Conservation (phyloP, 2,797 vertebrate species). For the Caiman crocodilus region DNA sequence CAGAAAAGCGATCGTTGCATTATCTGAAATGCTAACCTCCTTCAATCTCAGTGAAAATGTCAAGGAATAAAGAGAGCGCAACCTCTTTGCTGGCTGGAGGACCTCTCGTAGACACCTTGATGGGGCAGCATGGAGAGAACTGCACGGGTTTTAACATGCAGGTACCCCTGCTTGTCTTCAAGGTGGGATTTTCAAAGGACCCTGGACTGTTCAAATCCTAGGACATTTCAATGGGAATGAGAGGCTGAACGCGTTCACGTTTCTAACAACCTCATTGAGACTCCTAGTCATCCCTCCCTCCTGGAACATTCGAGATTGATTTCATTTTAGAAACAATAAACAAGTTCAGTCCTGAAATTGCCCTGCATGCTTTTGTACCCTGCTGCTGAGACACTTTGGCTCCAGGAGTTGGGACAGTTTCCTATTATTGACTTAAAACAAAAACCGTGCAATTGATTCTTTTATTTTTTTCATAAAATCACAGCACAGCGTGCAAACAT, state of each 20-base stretch:
- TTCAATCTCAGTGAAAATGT: neutral
- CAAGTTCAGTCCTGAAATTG: neutral
- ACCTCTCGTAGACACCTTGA: neutral
- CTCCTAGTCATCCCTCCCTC: neutral
- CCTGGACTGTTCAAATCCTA: accelerated
- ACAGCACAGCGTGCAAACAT: neutral
- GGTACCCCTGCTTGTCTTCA: neutral
- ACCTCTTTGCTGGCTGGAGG: neutral
- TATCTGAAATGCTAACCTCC: neutral
- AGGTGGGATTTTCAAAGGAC: neutral
- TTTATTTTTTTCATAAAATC: neutral
- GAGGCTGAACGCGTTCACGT: neutral
- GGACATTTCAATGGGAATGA: neutral
- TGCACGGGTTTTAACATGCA: neutral
- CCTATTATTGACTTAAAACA: slow-evolving; percentile 65
- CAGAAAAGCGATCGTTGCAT: neutral
- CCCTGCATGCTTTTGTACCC: slow-evolving; percentile 5
- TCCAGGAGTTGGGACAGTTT: slow-evolving; percentile 59
- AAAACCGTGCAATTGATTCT: neutral
- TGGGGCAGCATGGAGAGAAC: neutral
- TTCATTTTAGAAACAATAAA: slow-evolving; percentile 41
- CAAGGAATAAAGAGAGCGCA: neutral
- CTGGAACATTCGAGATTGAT: neutral
- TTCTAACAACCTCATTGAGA: too few species aligned
- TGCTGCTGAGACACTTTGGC: slow-evolving; percentile 44